Evolutionary conservation across 2,113 vertebrate species (phyloP).

Genomic region (Otolemur garnettii): DNA sequence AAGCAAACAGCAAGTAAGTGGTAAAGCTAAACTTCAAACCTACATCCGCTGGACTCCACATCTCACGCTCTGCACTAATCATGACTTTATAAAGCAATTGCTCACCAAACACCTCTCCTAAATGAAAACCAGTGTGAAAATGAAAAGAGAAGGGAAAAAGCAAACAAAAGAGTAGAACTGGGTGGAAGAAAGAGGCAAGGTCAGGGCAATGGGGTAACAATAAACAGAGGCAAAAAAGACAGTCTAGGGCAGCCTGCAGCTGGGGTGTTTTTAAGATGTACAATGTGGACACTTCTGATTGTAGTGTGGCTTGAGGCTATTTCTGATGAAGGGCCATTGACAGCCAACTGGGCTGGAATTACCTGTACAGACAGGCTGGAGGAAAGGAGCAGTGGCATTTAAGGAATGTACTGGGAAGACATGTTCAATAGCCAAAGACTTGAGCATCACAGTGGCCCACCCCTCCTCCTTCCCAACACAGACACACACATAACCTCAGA

Average conservation of each 20-base stretch:
- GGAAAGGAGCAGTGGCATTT: not conserved
- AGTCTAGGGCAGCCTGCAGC: not conserved
- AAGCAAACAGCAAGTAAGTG: not conserved
- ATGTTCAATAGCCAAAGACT: not conserved
- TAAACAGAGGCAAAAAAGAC: not conserved
- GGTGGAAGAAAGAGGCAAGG: not conserved
- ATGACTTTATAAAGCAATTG: not conserved
- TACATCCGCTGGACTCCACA: not conserved
- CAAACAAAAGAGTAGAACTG: not conserved
- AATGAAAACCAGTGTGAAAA: not conserved
- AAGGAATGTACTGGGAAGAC: not conserved
- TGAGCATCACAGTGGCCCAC: not conserved
- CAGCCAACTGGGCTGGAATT: not conserved
- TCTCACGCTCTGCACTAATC: not conserved
- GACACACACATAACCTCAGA: not conserved
- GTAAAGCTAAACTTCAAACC: not conserved
- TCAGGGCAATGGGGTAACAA: not conserved
- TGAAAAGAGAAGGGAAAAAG: not conserved
- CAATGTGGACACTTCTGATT: not conserved
- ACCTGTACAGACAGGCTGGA: not conserved
- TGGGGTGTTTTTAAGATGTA: not conserved
- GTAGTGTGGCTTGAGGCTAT: not conserved
- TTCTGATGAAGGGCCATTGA: not conserved
- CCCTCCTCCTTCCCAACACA: not conserved
- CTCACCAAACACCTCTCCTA: not conserved